Percentiles rank a stretch among this genome's conserved stretches.
These are phyloP conservation scores for Myotis vivesi DNA, from an alignment of 2,797 vertebrate genomes.

Conservation along the genomic window DNA sequence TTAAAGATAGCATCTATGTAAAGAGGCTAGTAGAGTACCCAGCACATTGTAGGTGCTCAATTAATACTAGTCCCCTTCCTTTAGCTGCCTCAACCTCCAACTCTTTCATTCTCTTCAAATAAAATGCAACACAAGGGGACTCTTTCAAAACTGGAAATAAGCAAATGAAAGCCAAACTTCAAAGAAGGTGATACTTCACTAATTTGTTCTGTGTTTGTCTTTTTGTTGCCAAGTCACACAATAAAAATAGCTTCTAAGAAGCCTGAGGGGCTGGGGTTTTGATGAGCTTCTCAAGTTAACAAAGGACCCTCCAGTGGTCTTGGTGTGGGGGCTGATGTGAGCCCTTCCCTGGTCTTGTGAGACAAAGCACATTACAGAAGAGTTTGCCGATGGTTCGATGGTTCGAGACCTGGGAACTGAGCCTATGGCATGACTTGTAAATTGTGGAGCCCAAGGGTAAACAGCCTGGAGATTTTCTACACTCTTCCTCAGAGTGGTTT, in stretches of 20 bases:
- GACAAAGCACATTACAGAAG: background rate
- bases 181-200: background rate
- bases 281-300: background rate
- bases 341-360: background rate
- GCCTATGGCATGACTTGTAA: background rate
- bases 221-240: conserved; percentile 1
- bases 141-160: conserved; percentile 16
- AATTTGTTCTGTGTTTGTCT: background rate
- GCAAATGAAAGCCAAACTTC: background rate
- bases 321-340: background rate
- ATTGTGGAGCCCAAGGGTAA: background rate
- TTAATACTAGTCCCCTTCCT: background rate
- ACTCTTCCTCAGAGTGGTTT: background rate
- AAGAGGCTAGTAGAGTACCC: background rate
- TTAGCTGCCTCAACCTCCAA: background rate
- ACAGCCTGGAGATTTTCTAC: background rate
- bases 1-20: background rate
- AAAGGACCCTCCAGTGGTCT: background rate
- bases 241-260: background rate
- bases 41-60: background rate
- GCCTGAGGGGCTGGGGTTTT: background rate
- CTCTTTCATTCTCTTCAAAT: conserved; percentile 10
- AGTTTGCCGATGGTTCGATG: background rate
- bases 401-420: background rate
- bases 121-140: background rate